A percentile compares a stretch with the other conserved stretches of the same genome.
These are phyloP conservation scores for Macropodus opercularis DNA, from an alignment of 2,797 vertebrate species.

Conservation along the genomic window DNA sequence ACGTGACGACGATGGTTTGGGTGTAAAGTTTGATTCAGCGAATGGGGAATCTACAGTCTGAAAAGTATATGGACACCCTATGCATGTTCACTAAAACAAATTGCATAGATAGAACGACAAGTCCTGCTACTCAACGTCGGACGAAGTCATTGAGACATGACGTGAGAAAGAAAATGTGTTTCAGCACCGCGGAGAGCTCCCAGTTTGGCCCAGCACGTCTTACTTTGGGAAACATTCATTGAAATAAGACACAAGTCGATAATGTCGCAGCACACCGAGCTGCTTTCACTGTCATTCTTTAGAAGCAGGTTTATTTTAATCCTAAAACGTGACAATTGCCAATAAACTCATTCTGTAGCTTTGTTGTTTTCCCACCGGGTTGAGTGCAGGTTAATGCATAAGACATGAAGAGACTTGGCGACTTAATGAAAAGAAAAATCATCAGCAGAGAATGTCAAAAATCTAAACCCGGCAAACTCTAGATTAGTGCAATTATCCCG, in stretches of 20 bases:
- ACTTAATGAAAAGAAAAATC: not conserved
- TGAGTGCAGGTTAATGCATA: not conserved
- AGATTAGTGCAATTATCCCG: not conserved
- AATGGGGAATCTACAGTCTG: not conserved
- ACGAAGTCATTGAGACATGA: constrained; percentile 1
- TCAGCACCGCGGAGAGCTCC: constrained; percentile 60
- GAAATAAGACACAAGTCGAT: not conserved
- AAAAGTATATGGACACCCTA: not conserved
- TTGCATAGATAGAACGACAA: not conserved
- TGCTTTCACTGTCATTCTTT: not conserved
- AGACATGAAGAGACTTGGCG: not conserved
- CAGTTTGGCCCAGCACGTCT: not conserved
- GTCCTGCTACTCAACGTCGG: constrained; percentile 20
- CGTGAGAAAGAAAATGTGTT: not conserved
- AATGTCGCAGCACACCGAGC: no score
- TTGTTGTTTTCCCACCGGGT: not conserved
- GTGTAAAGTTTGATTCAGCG: no score
- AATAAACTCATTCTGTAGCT: not conserved
- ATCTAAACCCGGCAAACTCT: not conserved
- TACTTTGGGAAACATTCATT: not conserved
- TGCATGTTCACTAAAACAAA: not conserved
- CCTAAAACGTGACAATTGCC: no score
- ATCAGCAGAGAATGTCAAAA: not conserved
- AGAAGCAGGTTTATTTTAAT: not conserved
- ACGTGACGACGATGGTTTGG: no score